Evolutionary conservation across 1,140 invertebrate genomes (phyloP), one percentile per base, ranked within the genome.

Genomic region (Lordiphosa stackelbergi): DNA sequence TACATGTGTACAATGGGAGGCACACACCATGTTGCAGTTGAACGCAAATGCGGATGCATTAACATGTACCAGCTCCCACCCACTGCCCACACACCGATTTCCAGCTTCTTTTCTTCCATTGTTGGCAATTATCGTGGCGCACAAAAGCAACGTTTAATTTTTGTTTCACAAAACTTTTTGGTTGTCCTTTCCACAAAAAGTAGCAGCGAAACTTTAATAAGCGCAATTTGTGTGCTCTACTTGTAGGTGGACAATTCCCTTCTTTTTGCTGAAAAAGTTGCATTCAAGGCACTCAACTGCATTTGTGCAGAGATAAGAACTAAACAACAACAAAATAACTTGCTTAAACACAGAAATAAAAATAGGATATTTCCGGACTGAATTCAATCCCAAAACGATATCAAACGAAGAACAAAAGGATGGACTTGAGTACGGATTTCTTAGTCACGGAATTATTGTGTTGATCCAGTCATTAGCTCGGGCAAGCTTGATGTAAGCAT

Each of bases 191-290:
- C 43, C 37, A 46, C 19, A 47, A 54, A 60, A 71, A 79, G 71
- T 72, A 69, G 68, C 70, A 81, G 68, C 72, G 71, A 61, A 81
- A 81, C 75, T 81, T 83, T 81, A 81, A 81, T 81, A 75, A 72
- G 72, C 77, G 64, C 58, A 43, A 69, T 71, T 81, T 70, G 53
- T 53, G 60, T 36, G 61, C 42, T 24, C 7, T 8, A 8, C 28
- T 31, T 31, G 7, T 31, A 31, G 28, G 28, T 31, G 28, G 28
- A 31, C 28, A 31, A 8, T 31, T 31, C 7, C 6, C 28, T 8
- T 8, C 6, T 8, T 8, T 8, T 31, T 8, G 6, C 1, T 0
- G 4, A 24, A 24, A 24, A 24, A 6, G 4, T 24, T 31, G 1
- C 6, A 8, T 31, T 31, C 28, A 8, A 31, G 2, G 28, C 28